Conservation (phyloP, 2,113 vertebrate genomes). For the Cinclus cinclus region DNA sequence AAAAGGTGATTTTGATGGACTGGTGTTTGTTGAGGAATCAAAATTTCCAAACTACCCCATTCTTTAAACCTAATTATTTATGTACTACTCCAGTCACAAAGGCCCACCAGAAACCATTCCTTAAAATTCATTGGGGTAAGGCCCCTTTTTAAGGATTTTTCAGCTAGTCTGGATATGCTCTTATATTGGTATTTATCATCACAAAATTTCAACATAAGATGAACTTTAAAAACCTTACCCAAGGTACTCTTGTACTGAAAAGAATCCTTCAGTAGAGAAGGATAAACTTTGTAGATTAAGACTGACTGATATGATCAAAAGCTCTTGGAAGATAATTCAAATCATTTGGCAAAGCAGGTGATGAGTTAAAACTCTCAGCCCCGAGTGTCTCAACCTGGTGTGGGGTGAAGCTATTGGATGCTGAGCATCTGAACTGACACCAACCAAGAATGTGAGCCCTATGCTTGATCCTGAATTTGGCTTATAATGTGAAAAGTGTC, state of each 20-base stretch:
- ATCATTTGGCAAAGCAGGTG: neutral
- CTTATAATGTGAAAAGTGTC: constrained; percentile 18
- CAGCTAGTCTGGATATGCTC: neutral
- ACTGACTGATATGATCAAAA: neutral
- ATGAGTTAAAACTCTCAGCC: neutral
- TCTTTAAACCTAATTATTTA: neutral
- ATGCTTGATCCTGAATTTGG: neutral
- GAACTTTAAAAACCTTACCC: neutral
- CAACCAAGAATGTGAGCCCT: neutral
- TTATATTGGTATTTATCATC: neutral
- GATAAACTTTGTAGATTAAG: neutral
- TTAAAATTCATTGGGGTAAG: neutral
- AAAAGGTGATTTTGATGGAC: neutral
- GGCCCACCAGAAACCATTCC: neutral
- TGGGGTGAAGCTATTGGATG: neutral
- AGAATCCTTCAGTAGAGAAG: neutral
- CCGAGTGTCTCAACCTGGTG: neutral
- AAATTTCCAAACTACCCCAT: neutral
- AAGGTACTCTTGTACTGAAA: neutral
- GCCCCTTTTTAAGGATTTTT: neutral
- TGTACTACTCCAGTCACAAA: neutral
- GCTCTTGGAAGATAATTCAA: neutral
- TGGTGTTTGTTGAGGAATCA: neutral
- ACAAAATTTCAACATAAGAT: neutral
- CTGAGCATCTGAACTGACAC: neutral